A percentile compares a stretch with the other conserved stretches of the same genome.
Evolutionary conservation across 2,888 invertebrate genomes (phyloP).

Genomic region (Nephrotoma guestfalica): DNA sequence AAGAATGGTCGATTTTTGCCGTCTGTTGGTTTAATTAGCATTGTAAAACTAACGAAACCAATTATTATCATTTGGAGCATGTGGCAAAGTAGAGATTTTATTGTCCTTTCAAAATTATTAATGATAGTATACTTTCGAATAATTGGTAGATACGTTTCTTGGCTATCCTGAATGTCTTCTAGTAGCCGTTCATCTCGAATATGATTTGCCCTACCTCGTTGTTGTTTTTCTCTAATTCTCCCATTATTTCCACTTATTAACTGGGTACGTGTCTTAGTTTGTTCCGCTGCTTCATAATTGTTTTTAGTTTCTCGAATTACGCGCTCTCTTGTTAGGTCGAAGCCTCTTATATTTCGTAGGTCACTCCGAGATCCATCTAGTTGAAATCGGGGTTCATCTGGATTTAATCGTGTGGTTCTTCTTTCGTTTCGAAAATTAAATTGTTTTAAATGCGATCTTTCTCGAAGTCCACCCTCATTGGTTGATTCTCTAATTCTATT

Average conservation of each 20-base stretch:
- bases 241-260: background rate
- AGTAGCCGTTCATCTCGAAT: background rate
- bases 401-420: no score
- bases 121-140: background rate
- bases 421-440: no score
- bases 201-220: background rate
- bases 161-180: background rate
- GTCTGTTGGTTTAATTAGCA: background rate
- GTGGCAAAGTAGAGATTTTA: background rate
- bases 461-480: background rate
- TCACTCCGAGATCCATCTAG: background rate
- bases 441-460: background rate
- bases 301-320: no score
- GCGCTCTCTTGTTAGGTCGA: no score
- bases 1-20: background rate
- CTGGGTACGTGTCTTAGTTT: background rate
- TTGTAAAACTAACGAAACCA: background rate
- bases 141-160: background rate
- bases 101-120: background rate
- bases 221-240: background rate
- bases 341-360: no score
- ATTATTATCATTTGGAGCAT: background rate
- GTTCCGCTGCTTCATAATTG: no score
- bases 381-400: no score
- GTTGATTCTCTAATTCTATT: background rate